Percentiles rank a stretch among this genome's conserved stretches.
Evolutionary conservation across 2,888 invertebrate genomes (phyloP).

Genomic region (Melinopterus prodromus): DNA sequence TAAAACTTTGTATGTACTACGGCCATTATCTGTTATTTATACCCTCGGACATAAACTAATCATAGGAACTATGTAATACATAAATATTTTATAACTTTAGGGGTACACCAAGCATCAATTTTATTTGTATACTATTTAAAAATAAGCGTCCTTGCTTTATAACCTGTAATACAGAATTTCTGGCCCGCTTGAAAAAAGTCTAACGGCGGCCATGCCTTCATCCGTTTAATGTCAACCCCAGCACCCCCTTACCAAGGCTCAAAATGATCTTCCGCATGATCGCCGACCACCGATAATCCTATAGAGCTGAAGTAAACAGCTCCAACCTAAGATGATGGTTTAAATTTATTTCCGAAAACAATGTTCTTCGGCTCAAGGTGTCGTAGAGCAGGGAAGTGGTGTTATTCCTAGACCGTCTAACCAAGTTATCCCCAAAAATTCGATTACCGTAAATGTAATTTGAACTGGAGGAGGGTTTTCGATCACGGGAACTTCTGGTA

Average conservation of each 20-base stretch:
- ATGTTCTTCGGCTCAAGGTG: neutral
- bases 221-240: too few relatives aligned
- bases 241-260: neutral
- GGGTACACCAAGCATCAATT: too few relatives aligned
- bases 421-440: neutral
- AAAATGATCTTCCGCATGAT: neutral
- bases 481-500: neutral
- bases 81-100: too few relatives aligned
- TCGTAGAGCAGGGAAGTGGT: neutral
- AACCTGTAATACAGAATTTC: too few relatives aligned
- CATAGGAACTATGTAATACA: too few relatives aligned
- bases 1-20: too few relatives aligned
- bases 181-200: too few relatives aligned
- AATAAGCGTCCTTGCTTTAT: too few relatives aligned
- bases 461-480: neutral
- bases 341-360: slow-evolving; percentile 4
- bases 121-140: too few relatives aligned
- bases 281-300: neutral
- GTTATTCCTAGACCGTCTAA: neutral
- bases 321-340: neutral
- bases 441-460: neutral
- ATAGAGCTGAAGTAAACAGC: neutral
- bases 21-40: too few relatives aligned
- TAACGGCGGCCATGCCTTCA: too few relatives aligned
- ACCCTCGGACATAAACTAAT: too few relatives aligned